A percentile compares a stretch with the other conserved stretches of the same genome.
Conservation (phyloP, 2,113 vertebrate species). For the Henicopernis longicauda region DNA sequence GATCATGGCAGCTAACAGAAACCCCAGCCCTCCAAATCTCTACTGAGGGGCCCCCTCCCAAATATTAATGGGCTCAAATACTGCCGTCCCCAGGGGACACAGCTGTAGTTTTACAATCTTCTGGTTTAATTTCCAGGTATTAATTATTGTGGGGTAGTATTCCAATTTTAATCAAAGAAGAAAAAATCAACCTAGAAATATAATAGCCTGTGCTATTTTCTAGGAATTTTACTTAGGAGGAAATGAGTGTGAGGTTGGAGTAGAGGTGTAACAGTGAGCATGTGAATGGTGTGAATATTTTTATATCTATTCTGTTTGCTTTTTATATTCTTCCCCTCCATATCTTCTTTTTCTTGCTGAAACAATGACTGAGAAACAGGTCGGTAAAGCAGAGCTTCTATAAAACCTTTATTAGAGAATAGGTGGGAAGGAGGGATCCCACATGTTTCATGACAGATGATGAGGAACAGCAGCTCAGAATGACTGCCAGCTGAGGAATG, state of each 20-base stretch:
- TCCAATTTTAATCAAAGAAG: neutral
- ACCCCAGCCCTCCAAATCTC: neutral
- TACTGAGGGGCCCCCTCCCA: accelerated
- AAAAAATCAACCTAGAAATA: neutral
- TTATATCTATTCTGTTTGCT: neutral
- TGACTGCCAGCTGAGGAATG: neutral
- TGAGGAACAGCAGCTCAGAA: neutral
- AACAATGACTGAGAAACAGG: neutral
- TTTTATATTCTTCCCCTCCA: neutral
- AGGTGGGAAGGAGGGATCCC: neutral
- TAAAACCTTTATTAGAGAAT: neutral
- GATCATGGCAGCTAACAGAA: neutral
- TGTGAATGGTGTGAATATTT: neutral
- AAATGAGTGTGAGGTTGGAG: neutral
- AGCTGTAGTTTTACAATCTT: neutral
- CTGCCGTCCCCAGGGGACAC: neutral
- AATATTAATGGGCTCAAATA: neutral
- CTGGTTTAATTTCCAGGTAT: neutral
- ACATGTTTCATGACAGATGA: neutral
- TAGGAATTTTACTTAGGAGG: neutral
- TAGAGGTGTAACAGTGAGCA: neutral
- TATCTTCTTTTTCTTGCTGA: neutral
- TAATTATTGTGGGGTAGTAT: neutral
- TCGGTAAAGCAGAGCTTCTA: neutral
- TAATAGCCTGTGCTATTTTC: neutral